Conservation (phyloP, 2,797 vertebrate species). For the Natrix natrix region DNA sequence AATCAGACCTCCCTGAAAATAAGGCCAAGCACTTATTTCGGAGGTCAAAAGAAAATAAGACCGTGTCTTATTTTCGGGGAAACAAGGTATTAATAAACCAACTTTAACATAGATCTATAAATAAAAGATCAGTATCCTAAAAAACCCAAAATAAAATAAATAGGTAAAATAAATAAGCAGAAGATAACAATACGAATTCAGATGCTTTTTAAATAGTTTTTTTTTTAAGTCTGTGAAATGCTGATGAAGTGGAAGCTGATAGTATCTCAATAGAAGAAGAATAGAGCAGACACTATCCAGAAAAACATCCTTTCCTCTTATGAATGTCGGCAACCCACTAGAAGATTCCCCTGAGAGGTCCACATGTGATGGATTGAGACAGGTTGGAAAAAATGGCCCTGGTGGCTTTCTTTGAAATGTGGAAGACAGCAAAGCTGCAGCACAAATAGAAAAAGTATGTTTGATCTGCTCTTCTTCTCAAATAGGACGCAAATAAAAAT, state of each 20-base stretch:
- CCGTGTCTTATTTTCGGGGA: no score
- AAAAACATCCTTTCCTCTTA: not conserved
- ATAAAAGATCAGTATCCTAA: not conserved
- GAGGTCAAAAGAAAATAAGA: no score
- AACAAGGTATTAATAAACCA: not conserved
- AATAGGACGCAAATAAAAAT: not conserved
- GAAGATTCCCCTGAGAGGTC: not conserved
- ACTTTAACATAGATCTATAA: not conserved
- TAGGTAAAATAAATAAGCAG: not conserved
- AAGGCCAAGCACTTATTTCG: no score
- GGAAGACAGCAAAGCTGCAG: not conserved
- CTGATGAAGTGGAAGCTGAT: not conserved
- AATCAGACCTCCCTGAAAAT: no score
- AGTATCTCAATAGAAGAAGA: not conserved
- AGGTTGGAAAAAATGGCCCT: not conserved
- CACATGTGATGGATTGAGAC: not conserved
- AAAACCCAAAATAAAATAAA: not conserved
- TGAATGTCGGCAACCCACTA: not conserved
- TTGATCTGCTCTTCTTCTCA: not conserved
- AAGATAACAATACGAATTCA: not conserved
- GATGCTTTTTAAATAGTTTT: not conserved
- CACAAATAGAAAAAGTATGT: not conserved
- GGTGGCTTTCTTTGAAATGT: not conserved
- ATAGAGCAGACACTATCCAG: not conserved
- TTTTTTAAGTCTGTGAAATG: not conserved